phyloP scores from a whole-genome alignment of 2,797 vertebrate species.

The Enteromius paludinosus region DNA sequence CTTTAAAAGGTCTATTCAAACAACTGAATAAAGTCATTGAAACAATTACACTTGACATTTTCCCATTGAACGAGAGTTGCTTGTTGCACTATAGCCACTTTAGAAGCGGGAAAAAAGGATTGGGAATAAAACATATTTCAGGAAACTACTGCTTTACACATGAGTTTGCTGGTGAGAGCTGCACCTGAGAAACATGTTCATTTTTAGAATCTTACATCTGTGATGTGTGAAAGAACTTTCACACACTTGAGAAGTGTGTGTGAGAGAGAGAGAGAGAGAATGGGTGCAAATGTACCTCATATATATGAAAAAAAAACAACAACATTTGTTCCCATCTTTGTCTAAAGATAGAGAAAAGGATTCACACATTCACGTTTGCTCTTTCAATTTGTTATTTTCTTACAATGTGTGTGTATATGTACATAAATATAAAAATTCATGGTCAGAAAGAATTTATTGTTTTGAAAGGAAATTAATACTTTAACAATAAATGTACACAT shows the following conservation, averaged over 20 bases:
- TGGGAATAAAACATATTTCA: neutral
- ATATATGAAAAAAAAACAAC: too few species aligned
- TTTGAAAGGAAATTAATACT: neutral
- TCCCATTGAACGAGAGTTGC: neutral
- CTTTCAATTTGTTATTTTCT: neutral
- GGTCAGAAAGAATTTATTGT: neutral
- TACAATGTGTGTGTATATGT: neutral
- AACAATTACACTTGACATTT: neutral
- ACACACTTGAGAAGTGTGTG: neutral
- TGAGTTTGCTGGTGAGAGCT: constrained; percentile 10
- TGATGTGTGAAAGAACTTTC: constrained; percentile 9
- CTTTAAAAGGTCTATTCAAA: neutral
- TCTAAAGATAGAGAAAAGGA: neutral
- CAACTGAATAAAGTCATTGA: neutral
- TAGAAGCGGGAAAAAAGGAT: neutral
- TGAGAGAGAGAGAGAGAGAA: neutral
- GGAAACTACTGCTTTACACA: constrained; percentile 7
- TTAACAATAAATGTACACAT: neutral
- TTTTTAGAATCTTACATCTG: neutral
- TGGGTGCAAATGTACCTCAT: neutral
- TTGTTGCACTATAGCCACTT: neutral
- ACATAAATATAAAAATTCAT: neutral
- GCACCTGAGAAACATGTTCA: constrained; percentile 6
- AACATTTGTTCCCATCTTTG: neutral
- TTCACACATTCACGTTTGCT: neutral